Evolutionary conservation across 1,140 invertebrate genomes (phyloP), one percentile per base, ranked within the genome.

Genomic region (Ylistrum balloti): DNA sequence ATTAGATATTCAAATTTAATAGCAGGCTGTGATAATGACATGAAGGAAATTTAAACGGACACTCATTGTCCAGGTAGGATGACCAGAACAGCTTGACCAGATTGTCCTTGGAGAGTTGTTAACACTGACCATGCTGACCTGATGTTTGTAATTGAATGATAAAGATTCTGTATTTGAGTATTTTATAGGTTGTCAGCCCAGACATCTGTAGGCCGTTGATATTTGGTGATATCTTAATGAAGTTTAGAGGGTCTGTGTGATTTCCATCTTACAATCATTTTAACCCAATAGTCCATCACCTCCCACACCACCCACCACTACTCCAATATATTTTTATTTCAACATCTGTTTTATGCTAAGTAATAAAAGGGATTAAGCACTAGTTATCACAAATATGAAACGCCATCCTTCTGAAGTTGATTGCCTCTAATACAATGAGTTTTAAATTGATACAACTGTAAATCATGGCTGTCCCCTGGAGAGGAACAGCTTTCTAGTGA

Each of bases 1-100:
- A 74, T 74, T 74, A 74, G 56, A 74, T 74, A 74, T 74, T 74
- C 28, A 74, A 74, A 74, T 74, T 74, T 74, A 74, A 74, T 74
- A n/a, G 56, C 56, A 74, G 5, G 28, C 56, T 3, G 3, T 17
- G 22, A 74, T 74, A 74, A 74, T 74, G 56, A 74, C 11, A 28
- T 74, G 22, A n/a, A 20, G 56, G 56, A 11, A 74, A 74, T 74
- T 2, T 0, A 74, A 74, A 28, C 28, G 56, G 56, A 74, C 56
- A 74, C 56, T 11, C 22, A 74, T 74, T 74, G 56, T 74, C 56
- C n/a, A 45, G 45, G 17, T 7, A 7, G 56, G 56, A 74, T 28
- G 22, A n/a, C n/a, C n/a, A 28, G 56, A 74, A 74, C 56, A 74
- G 56, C 56, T 74, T 74, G 56, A 74, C 56, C 56, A 74, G 56